Evolutionary conservation across 1,140 invertebrate species (phyloP), one percentile per base, ranked within the genome.

Genomic region (Pectinophora gossypiella): DNA sequence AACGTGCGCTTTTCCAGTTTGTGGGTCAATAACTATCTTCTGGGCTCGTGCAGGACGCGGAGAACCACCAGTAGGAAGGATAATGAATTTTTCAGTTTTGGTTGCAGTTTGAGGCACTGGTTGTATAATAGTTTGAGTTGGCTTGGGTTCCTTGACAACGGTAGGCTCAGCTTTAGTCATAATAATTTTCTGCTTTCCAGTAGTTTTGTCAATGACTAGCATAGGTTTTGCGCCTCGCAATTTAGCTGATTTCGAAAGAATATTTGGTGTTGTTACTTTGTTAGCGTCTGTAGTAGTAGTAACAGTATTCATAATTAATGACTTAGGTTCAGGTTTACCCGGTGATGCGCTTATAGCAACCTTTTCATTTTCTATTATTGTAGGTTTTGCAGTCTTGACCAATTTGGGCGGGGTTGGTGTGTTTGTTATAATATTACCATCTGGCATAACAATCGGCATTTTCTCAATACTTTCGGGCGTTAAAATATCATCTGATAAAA

Each of bases 401-500:
- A 76, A 45, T 56, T 83, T 85, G 19, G 77, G 62, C 4, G 72
- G 68, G 2, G 42, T 16, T 1, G 52, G 57, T 19, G 76, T 53
- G 42, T 75, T 72, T 3, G 72, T 64, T 46, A 85, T 73, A 19
- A 89, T 72, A 60, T 89, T 89, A 20, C 88, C 87, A 27, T 90
- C 89, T 1, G 90, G 88, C 79, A 92, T 90, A 0, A 92, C 89
- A n/a, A 92, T 90, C 0, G 91, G 91, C 90, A 92, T 91, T 60
- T 91, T 90, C 53, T 92, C 91, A 22, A 92, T 91, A 51, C 63
- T 85, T 54, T 86, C 81, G 19, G 81, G 76, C 20, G 84, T 82
- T 40, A 93, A 71, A 27, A 92, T 86, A 61, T 93, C 91, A 56
- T 94, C 92, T 10, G 91, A 91, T 9, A 93, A 68, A 1, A 93